phyloP scores from a whole-genome alignment of 2,113 vertebrate species.

The Zosterops pallidus region DNA sequence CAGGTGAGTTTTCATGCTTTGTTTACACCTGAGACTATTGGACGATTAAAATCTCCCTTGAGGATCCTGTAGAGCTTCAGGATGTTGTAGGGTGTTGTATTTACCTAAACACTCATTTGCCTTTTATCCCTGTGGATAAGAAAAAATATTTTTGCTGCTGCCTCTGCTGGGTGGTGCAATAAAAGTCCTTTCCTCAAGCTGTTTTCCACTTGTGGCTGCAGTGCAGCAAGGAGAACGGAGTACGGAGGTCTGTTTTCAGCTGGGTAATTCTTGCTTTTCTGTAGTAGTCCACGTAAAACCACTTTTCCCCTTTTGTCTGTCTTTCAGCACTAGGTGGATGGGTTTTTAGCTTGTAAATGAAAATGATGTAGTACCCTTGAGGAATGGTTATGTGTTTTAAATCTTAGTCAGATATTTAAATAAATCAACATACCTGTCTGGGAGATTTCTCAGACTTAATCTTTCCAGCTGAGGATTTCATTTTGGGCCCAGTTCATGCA shows the following conservation, averaged over 20 bases:
- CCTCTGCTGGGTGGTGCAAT: not conserved
- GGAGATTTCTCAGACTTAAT: not conserved
- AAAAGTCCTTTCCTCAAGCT: fast-evolving
- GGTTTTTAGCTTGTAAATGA: not conserved
- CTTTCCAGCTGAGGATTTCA: not conserved
- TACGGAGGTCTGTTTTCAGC: not conserved
- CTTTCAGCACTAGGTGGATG: not conserved
- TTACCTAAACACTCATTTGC: not conserved
- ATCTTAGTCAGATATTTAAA: not conserved
- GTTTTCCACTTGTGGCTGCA: not conserved
- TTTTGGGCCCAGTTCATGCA: not conserved
- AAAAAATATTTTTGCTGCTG: not conserved
- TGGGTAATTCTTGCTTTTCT: not conserved
- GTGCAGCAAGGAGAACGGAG: not conserved
- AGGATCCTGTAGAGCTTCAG: not conserved
- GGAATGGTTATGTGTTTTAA: not conserved
- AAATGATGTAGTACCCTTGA: not conserved
- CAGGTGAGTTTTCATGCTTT: not conserved
- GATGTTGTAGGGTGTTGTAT: not conserved
- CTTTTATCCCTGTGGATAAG: not conserved
- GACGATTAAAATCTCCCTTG: not conserved
- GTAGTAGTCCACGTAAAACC: fast-evolving
- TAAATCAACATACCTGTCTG: not conserved
- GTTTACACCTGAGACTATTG: not conserved
- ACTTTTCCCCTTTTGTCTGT: not conserved